Base-by-base conservation (phyloP, 2,797 vertebrate species). In the Meda fulgida region DNA sequence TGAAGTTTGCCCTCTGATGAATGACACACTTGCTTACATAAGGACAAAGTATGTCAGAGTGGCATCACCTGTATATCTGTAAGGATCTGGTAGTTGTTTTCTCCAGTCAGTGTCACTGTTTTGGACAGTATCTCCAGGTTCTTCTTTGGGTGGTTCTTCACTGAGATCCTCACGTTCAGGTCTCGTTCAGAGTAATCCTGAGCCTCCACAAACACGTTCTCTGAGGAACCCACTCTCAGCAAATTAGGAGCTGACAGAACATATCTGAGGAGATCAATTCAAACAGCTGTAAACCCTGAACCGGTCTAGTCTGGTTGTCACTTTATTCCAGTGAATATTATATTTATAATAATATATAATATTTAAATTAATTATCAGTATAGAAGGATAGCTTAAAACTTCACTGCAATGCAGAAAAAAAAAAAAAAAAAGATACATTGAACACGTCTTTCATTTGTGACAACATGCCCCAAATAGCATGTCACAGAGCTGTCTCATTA, bases 201-300 rank as follows among this genome's bases (percentile, higher is more conserved):
- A 31, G 60, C 60, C 26, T 65, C 60, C 26, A 91, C 87, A 82
- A 91, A 88, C 43, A 90, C 78, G 0, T 87, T 90, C 85, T 90
- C 89, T 2, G 55, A 53, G 75, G 65, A 87, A 26, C 89, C 88
- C 29, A 91, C 87, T 1, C 88, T 78, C 84, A 91, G 86, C 65
- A 91, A 80, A 78, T 90, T 91, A 13, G 89, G 89, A 40, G 89
- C 84, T 4, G 78, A 71, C 76, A 91, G 16, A 43, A 90, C 66
- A n/a, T 14, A 85, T 0, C 89, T 89, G 71, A 53, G 13, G 65
- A 36, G 18, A 46, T 7, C 34, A 73, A 43, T n/a, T 46, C 7
- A 80, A 48, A 46, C 2, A 46, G n/a, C 40, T 18, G 14, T 18
- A 18, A 2, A 46, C 29, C n/a, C 6, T 43, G 3, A 58, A n/a